These are phyloP conservation scores for Phalacrocorax aristotelis DNA, from an alignment of 2,113 vertebrate genomes.

Conservation along the genomic window DNA sequence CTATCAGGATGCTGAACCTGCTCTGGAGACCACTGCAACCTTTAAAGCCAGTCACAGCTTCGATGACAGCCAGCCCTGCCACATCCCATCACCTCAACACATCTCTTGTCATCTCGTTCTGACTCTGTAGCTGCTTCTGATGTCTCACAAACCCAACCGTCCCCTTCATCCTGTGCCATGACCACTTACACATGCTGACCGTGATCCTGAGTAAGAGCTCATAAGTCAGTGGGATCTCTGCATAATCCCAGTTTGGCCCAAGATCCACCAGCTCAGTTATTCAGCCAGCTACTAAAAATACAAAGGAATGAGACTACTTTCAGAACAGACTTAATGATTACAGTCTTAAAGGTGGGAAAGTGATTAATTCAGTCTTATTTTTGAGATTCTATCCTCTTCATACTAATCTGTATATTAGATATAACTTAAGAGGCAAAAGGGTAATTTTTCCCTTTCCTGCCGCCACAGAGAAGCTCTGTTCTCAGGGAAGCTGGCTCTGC, in stretches of 20 bases:
- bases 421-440: fast-evolving
- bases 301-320: not conserved
- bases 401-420: fast-evolving
- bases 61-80: not conserved
- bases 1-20: not conserved
- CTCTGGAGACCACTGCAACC: not conserved
- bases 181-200: not conserved
- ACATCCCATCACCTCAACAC: not conserved
- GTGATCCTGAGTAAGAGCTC: fast-evolving
- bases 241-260: not conserved
- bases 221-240: not conserved
- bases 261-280: not conserved
- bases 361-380: no score
- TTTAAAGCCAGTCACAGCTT: not conserved
- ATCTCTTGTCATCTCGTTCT: no score
- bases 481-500: not conserved
- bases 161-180: not conserved
- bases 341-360: not conserved
- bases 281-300: not conserved
- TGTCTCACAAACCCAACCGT: not conserved
- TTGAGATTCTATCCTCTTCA: no score
- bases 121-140: not conserved
- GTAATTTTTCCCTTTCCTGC: not conserved
- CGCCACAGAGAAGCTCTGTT: not conserved
- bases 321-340: not conserved